Percentiles rank a stretch among this genome's conserved stretches.
phyloP scores from a whole-genome alignment of 2,888 invertebrate genomes.

The Eudasyphora cyanicolor region DNA sequence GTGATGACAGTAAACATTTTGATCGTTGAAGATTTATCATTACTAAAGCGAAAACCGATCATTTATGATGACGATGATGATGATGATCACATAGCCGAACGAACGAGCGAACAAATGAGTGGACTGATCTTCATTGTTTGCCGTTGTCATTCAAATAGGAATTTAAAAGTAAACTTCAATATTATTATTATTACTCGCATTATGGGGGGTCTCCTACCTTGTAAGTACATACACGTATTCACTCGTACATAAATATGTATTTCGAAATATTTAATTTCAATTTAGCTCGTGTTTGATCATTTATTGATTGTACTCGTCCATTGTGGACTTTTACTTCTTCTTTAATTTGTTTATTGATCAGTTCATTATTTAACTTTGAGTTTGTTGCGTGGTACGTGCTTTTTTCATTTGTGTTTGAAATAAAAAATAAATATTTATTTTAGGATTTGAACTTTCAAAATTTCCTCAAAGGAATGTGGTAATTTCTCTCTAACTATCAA shows the following conservation, averaged over 20 bases:
- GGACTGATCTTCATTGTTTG: neutral
- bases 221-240: no score
- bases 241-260: no score
- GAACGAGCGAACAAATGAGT: neutral
- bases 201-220: neutral
- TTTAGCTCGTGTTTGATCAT: conserved; percentile 56
- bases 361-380: conserved; percentile 5
- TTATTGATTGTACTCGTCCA: conserved; percentile 40
- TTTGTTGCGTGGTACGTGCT: neutral
- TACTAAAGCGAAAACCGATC: neutral
- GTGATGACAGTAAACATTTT: conserved; percentile 16
- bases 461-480: no score
- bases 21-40: neutral
- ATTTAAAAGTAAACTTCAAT: neutral
- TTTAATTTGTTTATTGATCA: conserved; percentile 53
- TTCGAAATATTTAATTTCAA: conserved; percentile 23
- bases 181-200: no score
- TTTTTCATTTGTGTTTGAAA: no score
- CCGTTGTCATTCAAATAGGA: neutral
- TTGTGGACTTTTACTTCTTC: conserved; percentile 6
- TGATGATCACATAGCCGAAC: neutral
- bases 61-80: neutral
- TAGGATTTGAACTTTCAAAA: no score
- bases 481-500: no score
- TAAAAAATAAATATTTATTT: no score